Evolutionary conservation across 30 jellyfish, hydroid and myxozoan genomes (phyloP), one percentile per base, ranked within the genome.

Genomic region (Aurelia sp.): DNA sequence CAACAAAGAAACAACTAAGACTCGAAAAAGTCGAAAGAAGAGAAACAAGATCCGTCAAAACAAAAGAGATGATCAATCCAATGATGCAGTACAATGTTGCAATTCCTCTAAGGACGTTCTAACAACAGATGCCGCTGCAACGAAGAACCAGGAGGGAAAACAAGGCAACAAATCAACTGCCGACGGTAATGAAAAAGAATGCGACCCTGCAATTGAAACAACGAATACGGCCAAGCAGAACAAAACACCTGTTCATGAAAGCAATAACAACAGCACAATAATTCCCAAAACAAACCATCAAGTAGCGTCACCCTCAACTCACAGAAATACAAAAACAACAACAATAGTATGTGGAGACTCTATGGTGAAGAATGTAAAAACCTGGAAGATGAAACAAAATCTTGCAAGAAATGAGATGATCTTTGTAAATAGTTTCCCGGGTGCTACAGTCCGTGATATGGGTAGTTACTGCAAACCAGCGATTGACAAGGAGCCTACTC

Each of bases 101-200:
- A 59, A 21, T 59, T 59, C 15, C 68, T 59, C 68, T 38, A 6
- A 38, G 48, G 48, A 38, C 8, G 48, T 38, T 38, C 48, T 38
- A 38, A 38, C 48, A 38, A 38, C 48, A 38, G 48, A 38, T 38
- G 48, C 48, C 48, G 7, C 48, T 18, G 68, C 3, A 59, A 11
- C 8, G 27, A 59, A 59, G 27, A 59, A 59, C 4, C 68, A 59
- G 12, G 13, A 59, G 68, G 68, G 68, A 0, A 59, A 59, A 18
- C 68, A 59, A 59, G 68, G 27, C 68, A 59, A 59, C 27, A 59
- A 59, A 59, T 17, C 68, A 18, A 59, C 68, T 59, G 13, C 68
- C 68, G 12, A 59, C 68, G 27, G 68, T 18, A 9, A 59, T 59
- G 68, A 7, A 59, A 59, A 59, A 21, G 27, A 17, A 21, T 59